Evolutionary conservation across 92 coral and sea anemone species (phyloP).

Genomic region (Paragorgia papillata): DNA sequence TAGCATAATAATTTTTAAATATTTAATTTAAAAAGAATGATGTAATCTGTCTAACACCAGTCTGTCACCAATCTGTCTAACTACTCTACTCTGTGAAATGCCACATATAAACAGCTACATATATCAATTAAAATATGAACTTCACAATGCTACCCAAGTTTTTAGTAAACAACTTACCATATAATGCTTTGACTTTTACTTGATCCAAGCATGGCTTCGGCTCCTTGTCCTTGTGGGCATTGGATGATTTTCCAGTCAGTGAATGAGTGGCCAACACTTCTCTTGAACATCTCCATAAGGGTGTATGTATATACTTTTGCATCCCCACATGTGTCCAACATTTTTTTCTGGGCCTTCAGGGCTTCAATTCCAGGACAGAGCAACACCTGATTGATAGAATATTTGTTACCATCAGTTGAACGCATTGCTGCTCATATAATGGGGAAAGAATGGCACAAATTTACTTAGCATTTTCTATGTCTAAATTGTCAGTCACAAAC

Average conservation of each 20-base stretch:
- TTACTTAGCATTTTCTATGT: no score
- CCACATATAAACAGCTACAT: no score
- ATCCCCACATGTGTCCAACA: conserved; percentile 28
- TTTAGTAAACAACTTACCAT: conserved; percentile 27
- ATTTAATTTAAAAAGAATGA: conserved; percentile 17
- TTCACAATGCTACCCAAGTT: background rate
- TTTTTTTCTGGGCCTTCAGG: no score
- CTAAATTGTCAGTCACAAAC: no score
- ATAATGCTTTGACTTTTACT: conserved; percentile 20
- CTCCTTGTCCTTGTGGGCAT: conserved; percentile 25
- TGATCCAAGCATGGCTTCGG: no score
- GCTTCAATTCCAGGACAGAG: no score
- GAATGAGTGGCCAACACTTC: conserved; percentile 18
- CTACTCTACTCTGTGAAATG: no score
- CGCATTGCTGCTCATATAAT: no score
- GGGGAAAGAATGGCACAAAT: no score
- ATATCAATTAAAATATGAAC: no score
- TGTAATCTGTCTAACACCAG: conserved; percentile 2
- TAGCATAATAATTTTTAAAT: background rate
- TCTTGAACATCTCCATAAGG: conserved; percentile 18
- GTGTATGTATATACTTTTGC: conserved; percentile 15
- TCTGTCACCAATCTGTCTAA: no score
- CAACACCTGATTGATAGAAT: no score
- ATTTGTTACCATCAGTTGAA: background rate
- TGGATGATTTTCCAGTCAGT: conserved; percentile 8